phyloP scores from a whole-genome alignment of 1,140 invertebrate genomes.

The Drosophila athabasca region DNA sequence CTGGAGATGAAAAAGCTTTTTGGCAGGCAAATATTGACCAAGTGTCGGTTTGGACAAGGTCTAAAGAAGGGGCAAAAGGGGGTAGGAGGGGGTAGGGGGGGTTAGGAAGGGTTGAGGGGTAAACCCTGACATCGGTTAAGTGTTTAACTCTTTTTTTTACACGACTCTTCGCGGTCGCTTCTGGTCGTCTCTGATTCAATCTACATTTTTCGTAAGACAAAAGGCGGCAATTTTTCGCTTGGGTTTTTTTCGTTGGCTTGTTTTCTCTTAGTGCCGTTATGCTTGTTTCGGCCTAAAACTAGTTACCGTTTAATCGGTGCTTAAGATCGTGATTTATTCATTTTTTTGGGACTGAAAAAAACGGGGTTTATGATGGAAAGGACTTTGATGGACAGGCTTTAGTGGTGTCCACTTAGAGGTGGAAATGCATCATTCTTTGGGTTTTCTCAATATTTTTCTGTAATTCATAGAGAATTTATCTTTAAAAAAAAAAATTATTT shows the following conservation, averaged over 20 bases:
- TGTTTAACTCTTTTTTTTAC: slow-evolving; percentile 45
- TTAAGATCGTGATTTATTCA: slow-evolving; percentile 44
- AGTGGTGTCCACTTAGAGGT: no score
- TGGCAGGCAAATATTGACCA: slow-evolving; percentile 40
- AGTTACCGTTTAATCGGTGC: slow-evolving; percentile 47
- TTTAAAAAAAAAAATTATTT: no score
- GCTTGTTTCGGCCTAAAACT: slow-evolving; percentile 18
- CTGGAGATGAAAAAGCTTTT: slow-evolving; percentile 43
- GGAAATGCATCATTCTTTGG: no score
- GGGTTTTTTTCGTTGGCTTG: background rate
- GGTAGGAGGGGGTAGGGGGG: background rate
- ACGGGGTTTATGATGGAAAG: slow-evolving; percentile 1
- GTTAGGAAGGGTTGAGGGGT: no score
- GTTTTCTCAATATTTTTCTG: no score
- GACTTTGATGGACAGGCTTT: no score
- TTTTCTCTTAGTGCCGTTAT: slow-evolving; percentile 32
- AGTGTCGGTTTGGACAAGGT: slow-evolving; percentile 1
- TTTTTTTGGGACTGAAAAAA: background rate
- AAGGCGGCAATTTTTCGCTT: slow-evolving; percentile 37
- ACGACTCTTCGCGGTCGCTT: slow-evolving; percentile 23
- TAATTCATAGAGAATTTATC: no score
- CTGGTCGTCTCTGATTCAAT: slow-evolving; percentile 22
- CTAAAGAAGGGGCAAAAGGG: no score
- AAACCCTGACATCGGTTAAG: slow-evolving; percentile 41
- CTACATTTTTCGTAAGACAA: slow-evolving; percentile 45